Evolutionary conservation across 2,888 invertebrate genomes (phyloP), one percentile per base, ranked within the genome.

Genomic region (Drosophila anomalata): DNA sequence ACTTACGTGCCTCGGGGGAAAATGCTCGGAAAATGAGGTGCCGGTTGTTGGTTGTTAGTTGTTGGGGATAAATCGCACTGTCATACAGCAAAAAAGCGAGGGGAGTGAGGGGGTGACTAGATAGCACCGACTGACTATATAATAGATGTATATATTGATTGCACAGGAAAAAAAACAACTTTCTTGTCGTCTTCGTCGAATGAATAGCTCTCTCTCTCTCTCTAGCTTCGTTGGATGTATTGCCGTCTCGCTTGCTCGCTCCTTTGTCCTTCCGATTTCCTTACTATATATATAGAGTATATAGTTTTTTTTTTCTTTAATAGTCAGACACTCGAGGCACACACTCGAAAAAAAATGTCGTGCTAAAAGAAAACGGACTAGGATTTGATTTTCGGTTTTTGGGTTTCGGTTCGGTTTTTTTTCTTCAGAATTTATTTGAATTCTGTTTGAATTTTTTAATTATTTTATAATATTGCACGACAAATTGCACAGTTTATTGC

Each of bases 61-160:
- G 46, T 44, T 22, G 20, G 12, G 22, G 11, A 44, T 14, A 31
- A 39, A 44, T 39, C 17, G 22, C 69, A 68, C 63, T 68, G 63
- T 65, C 69, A 65, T 70, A 44, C 48, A 70, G 48, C 41, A n/a
- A 14, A 17, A n/a, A 8, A 17, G 29, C 7, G 44, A 17, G 48
- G 48, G 22, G 22, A 22, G 14, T 12, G n/a, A 29, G 54, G 42
- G 29, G 44, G 24, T 36, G 36, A n/a, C 36, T 22, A 31, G 44
- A 55, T 29, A 36, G 36, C 14, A 39, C 22, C 39, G 62, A 63
- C n/a, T 63, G 54, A 63, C 63, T 63, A 67, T 63, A 67, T 62
- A 48, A 41, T 62, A 48, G 71, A 54, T 55, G 47, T 71, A 72
- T 79, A 79, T 79, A 79, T 87, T 79, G 79, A 79, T 79, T 87